phyloP scores from a whole-genome alignment of 2,797 vertebrate species.

The Setipinna tenuifilis region DNA sequence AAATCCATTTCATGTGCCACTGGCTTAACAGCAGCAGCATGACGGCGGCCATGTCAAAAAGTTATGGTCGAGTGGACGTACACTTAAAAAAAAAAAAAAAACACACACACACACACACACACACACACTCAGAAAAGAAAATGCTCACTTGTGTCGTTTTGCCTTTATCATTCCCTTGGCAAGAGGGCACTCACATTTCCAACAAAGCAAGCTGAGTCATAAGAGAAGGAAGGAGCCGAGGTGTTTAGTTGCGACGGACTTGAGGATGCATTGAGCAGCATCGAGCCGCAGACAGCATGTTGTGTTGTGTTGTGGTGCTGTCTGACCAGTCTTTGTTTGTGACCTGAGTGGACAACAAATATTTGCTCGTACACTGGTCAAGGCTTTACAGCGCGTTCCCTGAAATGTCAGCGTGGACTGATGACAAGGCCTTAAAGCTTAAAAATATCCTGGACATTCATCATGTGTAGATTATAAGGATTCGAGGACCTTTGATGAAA shows the following conservation, averaged over 20 bases:
- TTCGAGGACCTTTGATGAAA: neutral
- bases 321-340: constrained; percentile 72
- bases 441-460: constrained; percentile 19
- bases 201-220: neutral
- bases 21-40: constrained; percentile 75
- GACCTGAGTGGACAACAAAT: constrained; percentile 71
- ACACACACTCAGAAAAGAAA: constrained; percentile 35
- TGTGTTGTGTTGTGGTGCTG: constrained; percentile 19
- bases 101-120: too few relatives aligned
- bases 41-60: constrained; percentile 53
- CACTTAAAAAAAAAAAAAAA: constrained; percentile 33
- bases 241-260: neutral
- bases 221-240: neutral
- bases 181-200: constrained; percentile 1
- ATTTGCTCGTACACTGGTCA: constrained; percentile 72
- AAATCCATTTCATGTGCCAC: constrained; percentile 84
- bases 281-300: neutral
- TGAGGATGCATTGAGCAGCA: neutral
- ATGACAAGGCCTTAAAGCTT: constrained; percentile 2
- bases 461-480: constrained; percentile 6
- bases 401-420: constrained; percentile 8
- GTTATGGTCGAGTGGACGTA: constrained; percentile 51
- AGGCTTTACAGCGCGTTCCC: constrained; percentile 52
- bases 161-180: neutral
- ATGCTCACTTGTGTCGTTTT: constrained; percentile 14